Evolutionary conservation across 2,113 vertebrate species (phyloP).

Genomic region (Gymnogyps californianus): DNA sequence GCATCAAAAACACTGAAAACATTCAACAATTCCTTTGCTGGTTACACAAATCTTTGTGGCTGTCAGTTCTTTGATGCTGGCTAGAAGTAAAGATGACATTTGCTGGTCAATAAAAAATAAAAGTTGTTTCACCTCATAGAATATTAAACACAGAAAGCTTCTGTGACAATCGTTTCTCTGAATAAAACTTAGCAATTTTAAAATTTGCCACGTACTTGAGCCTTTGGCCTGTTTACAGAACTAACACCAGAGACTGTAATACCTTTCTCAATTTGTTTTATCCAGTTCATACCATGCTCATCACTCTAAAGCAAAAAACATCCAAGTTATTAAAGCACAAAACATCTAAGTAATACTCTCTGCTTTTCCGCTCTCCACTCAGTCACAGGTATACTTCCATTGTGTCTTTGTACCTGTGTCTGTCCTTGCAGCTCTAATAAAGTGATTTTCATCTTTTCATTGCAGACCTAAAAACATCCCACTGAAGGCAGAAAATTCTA

Average conservation of each 20-base stretch:
- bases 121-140: neutral
- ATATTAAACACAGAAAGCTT: neutral
- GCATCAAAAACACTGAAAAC: conserved; percentile 34
- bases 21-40: neutral
- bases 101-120: neutral
- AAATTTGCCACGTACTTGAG: neutral
- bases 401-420: neutral
- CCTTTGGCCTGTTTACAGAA: neutral
- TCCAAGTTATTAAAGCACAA: neutral
- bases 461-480: neutral
- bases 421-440: neutral
- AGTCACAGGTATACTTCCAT: neutral
- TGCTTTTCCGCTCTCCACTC: neutral
- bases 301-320: neutral
- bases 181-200: neutral
- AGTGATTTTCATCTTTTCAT: neutral
- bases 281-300: neutral
- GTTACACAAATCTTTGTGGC: conserved; percentile 60
- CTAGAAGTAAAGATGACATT: neutral
- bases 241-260: neutral
- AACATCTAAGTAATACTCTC: neutral
- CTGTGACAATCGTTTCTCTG: neutral
- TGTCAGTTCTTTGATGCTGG: conserved; percentile 47
- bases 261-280: neutral
- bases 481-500: neutral